phyloP scores from a whole-genome alignment of 2,113 vertebrate species.

The Thymallus thymallus region DNA sequence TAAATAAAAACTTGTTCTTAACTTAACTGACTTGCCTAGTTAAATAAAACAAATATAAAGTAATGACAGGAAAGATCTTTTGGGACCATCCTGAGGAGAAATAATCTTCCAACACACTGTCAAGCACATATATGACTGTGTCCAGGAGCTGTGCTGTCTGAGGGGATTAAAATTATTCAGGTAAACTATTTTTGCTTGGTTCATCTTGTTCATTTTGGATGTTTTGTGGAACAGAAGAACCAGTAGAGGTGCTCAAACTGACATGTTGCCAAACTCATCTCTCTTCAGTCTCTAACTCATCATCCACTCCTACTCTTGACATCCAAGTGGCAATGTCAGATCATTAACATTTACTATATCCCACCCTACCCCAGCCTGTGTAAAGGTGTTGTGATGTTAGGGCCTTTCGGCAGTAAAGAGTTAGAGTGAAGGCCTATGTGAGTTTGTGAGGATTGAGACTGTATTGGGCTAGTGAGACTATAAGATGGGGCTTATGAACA shows the following conservation, averaged over 20 bases:
- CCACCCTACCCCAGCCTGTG: constrained; percentile 1
- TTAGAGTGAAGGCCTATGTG: constrained; percentile 53
- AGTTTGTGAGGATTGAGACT: constrained; percentile 25
- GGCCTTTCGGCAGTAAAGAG: constrained; percentile 55
- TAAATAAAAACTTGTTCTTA: too few relatives aligned
- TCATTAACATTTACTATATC: constrained; percentile 65
- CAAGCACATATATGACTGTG: not conserved
- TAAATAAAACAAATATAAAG: too few relatives aligned
- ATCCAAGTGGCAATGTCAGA: constrained; percentile 57
- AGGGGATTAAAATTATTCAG: not conserved
- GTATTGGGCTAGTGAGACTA: not conserved
- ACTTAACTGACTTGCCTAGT: too few relatives aligned
- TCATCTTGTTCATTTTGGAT: not conserved
- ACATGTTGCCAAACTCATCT: not conserved
- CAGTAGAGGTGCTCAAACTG: not conserved
- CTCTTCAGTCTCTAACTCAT: not conserved
- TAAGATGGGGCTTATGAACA: constrained; percentile 19
- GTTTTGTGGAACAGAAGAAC: not conserved
- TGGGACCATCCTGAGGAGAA: constrained; percentile 23
- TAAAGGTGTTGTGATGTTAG: constrained; percentile 47
- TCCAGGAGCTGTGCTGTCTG: not conserved
- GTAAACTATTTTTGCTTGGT: too few relatives aligned
- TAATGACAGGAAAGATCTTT: constrained; percentile 32
- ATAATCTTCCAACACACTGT: not conserved
- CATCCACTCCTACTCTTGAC: constrained; percentile 62